These are phyloP conservation scores for Orchesella flavescens DNA, from an alignment of 2,888 invertebrate genomes.

Conservation along the genomic window DNA sequence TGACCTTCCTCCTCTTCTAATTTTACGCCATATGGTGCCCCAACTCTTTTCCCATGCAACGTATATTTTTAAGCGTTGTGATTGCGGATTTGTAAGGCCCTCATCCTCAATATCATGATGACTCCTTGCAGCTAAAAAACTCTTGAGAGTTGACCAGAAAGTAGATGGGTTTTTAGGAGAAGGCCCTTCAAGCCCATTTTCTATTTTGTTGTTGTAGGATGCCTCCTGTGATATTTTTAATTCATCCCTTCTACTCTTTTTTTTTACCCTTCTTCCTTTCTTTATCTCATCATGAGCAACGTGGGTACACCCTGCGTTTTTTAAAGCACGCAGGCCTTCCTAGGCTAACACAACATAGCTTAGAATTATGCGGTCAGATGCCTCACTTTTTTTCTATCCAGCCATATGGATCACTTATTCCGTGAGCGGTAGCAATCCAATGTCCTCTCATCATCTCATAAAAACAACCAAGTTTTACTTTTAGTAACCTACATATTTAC, in stretches of 20 bases:
- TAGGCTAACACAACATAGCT: no score
- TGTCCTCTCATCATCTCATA: no score
- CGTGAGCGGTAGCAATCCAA: no score
- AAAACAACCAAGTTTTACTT: no score
- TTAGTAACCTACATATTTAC: no score
- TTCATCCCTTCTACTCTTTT: background rate
- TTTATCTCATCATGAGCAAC: background rate
- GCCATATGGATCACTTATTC: background rate
- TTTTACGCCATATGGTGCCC: no score
- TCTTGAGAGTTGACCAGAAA: background rate
- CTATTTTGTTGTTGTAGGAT: no score
- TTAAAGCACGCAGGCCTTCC: background rate
- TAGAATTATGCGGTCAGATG: conserved; percentile 17
- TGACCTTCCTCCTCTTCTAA: background rate
- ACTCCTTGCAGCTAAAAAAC: no score
- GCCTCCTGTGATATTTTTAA: no score
- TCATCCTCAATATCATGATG: background rate
- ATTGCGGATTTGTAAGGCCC: conserved; percentile 9
- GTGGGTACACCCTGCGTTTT: background rate
- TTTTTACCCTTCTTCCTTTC: conserved; percentile 6
- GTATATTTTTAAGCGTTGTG: background rate
- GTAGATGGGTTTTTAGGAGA: no score
- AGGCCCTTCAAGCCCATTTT: no score
- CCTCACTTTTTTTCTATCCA: background rate
- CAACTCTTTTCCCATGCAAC: no score